Conservation (phyloP, 2,113 vertebrate species). For the Anser brachyrhynchus region DNA sequence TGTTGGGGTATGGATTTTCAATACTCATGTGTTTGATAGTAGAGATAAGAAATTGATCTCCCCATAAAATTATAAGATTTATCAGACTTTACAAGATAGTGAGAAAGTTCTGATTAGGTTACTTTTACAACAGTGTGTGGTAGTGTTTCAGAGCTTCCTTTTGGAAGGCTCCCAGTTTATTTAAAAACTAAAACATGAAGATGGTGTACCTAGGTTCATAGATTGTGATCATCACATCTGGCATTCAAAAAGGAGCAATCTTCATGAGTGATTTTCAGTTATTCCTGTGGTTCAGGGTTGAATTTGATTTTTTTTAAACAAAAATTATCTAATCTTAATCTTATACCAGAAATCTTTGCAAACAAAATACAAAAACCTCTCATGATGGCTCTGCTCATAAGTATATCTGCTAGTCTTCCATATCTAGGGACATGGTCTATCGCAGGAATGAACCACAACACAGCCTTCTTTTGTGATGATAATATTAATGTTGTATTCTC, state of each 20-base stretch:
- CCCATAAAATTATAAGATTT: neutral
- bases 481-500: neutral
- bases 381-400: neutral
- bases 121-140: neutral
- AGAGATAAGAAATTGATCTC: neutral
- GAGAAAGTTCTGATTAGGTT: neutral
- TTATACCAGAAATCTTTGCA: neutral
- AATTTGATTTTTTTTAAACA: neutral
- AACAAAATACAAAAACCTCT: neutral
- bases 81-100: neutral
- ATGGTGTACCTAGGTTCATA: neutral
- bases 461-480: neutral
- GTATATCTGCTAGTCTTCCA: neutral
- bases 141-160: neutral
- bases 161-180: neutral
- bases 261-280: neutral
- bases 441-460: neutral
- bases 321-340: neutral
- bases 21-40: neutral
- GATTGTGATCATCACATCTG: neutral
- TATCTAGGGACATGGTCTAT: accelerated
- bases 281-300: neutral
- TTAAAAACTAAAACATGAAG: neutral
- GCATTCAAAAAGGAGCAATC: neutral
- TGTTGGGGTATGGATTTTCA: neutral